A percentile compares a stretch with the other conserved stretches of the same genome.
Conservation (phyloP, 2,797 vertebrate species). For the Dipus sagitta region DNA sequence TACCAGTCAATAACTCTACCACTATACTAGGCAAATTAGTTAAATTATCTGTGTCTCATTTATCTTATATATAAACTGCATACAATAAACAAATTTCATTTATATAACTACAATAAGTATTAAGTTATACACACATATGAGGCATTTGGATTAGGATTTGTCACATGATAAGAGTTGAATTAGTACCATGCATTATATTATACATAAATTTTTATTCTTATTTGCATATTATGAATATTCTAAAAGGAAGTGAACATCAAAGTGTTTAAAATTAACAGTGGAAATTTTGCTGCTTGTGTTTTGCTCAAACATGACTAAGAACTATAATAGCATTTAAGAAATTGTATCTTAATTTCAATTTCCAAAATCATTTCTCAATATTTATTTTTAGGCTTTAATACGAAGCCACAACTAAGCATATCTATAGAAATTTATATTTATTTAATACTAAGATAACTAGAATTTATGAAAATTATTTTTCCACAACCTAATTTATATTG, state of each 20-base stretch:
- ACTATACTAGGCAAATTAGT: not conserved
- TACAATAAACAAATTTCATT: not conserved
- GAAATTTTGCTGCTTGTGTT: not conserved
- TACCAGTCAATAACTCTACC: not conserved
- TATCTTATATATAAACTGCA: not conserved
- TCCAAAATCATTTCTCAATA: not conserved
- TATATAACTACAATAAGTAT: not conserved
- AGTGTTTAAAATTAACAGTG: slow-evolving; percentile 37
- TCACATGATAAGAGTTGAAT: not conserved
- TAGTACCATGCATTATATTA: not conserved
- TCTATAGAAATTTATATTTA: not conserved
- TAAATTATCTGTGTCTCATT: slow-evolving; percentile 6
- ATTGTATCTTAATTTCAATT: not conserved
- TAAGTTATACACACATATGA: not conserved
- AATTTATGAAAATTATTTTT: not conserved
- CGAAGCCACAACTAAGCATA: not conserved
- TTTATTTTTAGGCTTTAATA: not conserved
- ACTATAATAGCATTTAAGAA: not conserved
- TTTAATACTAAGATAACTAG: not conserved
- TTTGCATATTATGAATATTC: not conserved
- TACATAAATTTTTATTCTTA: not conserved
- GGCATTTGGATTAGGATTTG: not conserved
- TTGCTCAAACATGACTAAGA: not conserved
- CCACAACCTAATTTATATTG: not conserved
- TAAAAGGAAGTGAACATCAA: not conserved